A percentile compares a stretch with the other conserved stretches of the same genome.
Conservation (phyloP, 2,113 vertebrate species). For the Poecile atricapillus region DNA sequence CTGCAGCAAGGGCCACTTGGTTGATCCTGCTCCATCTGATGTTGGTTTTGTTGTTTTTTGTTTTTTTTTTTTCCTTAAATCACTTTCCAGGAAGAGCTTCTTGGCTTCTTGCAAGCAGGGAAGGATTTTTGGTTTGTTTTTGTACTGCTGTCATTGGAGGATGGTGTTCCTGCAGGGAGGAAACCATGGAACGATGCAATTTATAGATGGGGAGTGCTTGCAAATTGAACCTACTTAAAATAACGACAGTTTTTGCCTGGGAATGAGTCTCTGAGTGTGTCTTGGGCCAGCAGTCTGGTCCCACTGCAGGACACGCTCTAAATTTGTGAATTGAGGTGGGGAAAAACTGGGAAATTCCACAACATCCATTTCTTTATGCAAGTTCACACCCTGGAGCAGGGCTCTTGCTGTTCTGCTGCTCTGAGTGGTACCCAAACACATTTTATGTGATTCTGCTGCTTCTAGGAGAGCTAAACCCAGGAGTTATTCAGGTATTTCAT, state of each 20-base stretch:
- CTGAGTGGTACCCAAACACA: not conserved
- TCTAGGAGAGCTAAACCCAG: not conserved
- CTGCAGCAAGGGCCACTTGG: not conserved
- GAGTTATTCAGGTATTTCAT: not conserved
- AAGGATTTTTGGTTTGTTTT: not conserved
- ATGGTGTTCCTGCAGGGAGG: not conserved
- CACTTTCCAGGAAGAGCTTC: not conserved
- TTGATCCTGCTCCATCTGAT: not conserved
- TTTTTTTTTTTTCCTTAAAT: not conserved
- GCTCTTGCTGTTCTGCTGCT: not conserved
- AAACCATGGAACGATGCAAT: not conserved
- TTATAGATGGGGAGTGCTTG: not conserved
- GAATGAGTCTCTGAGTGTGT: not conserved
- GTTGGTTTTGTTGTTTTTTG: not conserved
- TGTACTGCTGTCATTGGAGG: not conserved
- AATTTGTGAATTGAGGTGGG: not conserved
- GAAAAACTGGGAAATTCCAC: not conserved
- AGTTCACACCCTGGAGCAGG: not conserved
- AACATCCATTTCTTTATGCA: not conserved
- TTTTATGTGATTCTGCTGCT: not conserved
- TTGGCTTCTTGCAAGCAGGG: not conserved
- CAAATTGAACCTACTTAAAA: not conserved
- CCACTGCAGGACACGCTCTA: not conserved
- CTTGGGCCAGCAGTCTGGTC: not conserved
- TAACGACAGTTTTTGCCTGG: not conserved